Percentiles rank a stretch among this genome's conserved stretches.
Evolutionary conservation across 2,113 vertebrate genomes (phyloP).

Genomic region (Hiodon alosoides): DNA sequence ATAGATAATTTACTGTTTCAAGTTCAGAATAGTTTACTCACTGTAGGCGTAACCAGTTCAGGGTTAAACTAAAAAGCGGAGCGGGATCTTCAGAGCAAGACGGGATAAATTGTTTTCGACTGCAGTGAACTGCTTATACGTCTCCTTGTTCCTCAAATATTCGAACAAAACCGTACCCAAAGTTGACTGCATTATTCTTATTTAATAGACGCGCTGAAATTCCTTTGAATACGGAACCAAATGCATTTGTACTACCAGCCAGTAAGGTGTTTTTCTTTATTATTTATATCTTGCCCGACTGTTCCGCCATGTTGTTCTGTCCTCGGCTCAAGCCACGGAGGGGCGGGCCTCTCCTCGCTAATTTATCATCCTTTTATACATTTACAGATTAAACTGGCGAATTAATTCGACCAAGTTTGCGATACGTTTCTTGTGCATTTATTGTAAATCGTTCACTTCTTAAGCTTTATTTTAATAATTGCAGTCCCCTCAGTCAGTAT

Average conservation of each 20-base stretch:
- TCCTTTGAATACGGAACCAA: background rate
- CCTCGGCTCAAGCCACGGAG: constrained; percentile 55
- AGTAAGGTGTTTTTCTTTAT: constrained; percentile 10
- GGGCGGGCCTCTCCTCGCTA: constrained; percentile 43
- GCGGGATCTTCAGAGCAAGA: background rate
- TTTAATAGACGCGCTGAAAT: background rate
- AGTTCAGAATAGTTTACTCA: background rate
- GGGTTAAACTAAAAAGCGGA: background rate
- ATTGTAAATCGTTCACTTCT: constrained; percentile 53
- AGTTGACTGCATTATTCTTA: background rate
- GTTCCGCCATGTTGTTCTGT: constrained; percentile 79
- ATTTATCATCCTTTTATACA: constrained; percentile 44
- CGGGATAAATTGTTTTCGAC: constrained; percentile 11
- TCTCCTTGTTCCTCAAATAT: constrained; percentile 16
- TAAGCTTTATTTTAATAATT: constrained; percentile 58
- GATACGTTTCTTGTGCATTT: constrained; percentile 40
- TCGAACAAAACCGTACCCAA: background rate
- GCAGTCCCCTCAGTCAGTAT: constrained; percentile 73
- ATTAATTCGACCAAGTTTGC: constrained; percentile 38
- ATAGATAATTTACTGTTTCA: background rate
- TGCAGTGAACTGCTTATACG: background rate
- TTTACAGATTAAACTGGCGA: constrained; percentile 37
- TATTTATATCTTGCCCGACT: constrained; percentile 62
- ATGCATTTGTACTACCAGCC: background rate
- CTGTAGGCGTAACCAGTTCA: background rate